A percentile compares a stretch with the other conserved stretches of the same genome.
These are phyloP conservation scores for Oncorhynchus mykiss DNA, from an alignment of 2,113 vertebrate species.

Conservation along the genomic window DNA sequence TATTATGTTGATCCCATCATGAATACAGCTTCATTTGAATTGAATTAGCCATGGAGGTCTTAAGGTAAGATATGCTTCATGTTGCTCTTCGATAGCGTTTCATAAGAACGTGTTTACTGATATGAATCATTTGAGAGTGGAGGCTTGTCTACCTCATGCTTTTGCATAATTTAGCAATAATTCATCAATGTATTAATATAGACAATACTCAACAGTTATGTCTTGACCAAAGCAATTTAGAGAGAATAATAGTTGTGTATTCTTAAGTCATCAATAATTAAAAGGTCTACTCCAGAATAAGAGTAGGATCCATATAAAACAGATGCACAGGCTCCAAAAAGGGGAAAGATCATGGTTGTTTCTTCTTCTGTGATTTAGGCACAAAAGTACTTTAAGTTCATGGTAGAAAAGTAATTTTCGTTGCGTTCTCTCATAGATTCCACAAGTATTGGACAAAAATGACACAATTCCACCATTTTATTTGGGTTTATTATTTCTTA, in stretches of 20 bases:
- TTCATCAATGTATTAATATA: too few relatives aligned
- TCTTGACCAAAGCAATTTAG: too few relatives aligned
- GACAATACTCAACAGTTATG: too few relatives aligned
- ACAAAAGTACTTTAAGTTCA: neutral
- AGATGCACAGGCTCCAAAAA: neutral
- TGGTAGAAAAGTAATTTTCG: constrained; percentile 5
- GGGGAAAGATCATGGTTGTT: neutral
- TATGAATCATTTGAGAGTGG: too few relatives aligned
- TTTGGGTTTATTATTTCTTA: constrained; percentile 14
- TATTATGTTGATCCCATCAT: too few relatives aligned
- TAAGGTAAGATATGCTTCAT: too few relatives aligned
- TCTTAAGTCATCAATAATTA: neutral
- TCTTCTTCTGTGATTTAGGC: neutral
- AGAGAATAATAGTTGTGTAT: neutral
- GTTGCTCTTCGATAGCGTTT: too few relatives aligned
- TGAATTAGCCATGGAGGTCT: too few relatives aligned
- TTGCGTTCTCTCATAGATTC: constrained; percentile 2
- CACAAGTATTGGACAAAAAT: constrained; percentile 19
- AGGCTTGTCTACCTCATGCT: too few relatives aligned
- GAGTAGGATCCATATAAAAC: neutral
- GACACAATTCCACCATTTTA: neutral
- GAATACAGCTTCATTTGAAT: too few relatives aligned
- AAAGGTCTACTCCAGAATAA: neutral
- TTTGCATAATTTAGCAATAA: too few relatives aligned
- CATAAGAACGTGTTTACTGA: too few relatives aligned